These are phyloP conservation scores for Sipha maydis DNA, from an alignment of 2,888 invertebrate genomes.

Conservation along the genomic window DNA sequence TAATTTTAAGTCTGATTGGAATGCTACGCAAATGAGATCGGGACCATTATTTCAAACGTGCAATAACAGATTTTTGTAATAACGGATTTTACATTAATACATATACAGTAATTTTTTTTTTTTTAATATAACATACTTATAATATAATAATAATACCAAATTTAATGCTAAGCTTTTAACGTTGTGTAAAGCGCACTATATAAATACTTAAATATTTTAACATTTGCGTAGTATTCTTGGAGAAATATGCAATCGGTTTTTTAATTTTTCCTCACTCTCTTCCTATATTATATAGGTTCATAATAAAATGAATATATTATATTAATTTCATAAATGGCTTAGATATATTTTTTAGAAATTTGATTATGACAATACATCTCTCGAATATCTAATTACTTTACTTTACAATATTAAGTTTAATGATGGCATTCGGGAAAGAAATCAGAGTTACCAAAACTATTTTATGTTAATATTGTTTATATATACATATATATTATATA, in stretches of 20 bases:
- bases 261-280: background rate
- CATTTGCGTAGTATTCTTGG: conserved; percentile 47
- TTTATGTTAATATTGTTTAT: conserved; percentile 25
- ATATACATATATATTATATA: background rate
- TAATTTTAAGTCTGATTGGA: conserved; percentile 59
- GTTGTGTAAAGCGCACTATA: background rate
- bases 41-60: conserved; percentile 59
- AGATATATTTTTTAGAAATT: conserved; percentile 47
- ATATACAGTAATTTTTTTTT: no score
- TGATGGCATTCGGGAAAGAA: conserved; percentile 33
- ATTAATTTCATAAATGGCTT: background rate
- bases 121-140: no score
- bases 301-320: background rate
- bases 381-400: conserved; percentile 23
- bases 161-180: no score
- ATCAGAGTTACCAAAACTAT: conserved; percentile 48
- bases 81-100: conserved; percentile 29
- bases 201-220: conserved; percentile 17
- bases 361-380: background rate
- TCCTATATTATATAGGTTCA: background rate
- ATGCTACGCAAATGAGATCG: conserved; percentile 55
- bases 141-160: no score
- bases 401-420: conserved; percentile 26
- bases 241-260: conserved; percentile 45
- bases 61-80: conserved; percentile 42